These are phyloP conservation scores for Arge pagana DNA, from an alignment of 2,888 invertebrate genomes.

Conservation along the genomic window DNA sequence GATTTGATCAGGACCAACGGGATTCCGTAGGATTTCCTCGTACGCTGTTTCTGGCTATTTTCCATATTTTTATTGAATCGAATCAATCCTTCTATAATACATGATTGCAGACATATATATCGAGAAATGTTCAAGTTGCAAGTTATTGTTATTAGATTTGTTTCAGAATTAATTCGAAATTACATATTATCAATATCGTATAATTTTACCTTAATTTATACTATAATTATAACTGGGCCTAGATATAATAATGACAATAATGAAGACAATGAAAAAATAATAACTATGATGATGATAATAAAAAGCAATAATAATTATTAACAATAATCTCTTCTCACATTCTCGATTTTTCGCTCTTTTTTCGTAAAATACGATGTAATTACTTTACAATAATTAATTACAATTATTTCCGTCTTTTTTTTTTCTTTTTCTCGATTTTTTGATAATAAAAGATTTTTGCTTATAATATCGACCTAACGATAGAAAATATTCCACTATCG, in stretches of 20 bases:
- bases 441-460: background rate
- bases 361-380: no score
- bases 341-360: no score
- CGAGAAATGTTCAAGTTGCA: slow-evolving; percentile 51
- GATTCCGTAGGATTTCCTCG: no score
- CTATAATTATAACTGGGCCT: no score
- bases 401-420: slow-evolving; percentile 2
- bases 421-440: background rate
- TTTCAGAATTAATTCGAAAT: slow-evolving; percentile 50
- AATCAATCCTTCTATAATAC: slow-evolving; percentile 52
- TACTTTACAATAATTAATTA: slow-evolving; percentile 18
- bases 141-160: slow-evolving; percentile 43
- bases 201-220: no score
- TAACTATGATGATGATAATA: background rate
- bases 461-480: background rate
- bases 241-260: slow-evolving; percentile 3
- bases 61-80: slow-evolving; percentile 52
- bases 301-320: background rate
- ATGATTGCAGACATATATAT: slow-evolving; percentile 55
- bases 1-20: no score
- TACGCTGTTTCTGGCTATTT: slow-evolving; percentile 30
- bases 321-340: background rate
- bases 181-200: no score
- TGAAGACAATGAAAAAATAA: slow-evolving; percentile 1
- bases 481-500: background rate